These are phyloP conservation scores for Yasuhikotakia modesta DNA, from an alignment of 2,797 vertebrate genomes.

Conservation along the genomic window DNA sequence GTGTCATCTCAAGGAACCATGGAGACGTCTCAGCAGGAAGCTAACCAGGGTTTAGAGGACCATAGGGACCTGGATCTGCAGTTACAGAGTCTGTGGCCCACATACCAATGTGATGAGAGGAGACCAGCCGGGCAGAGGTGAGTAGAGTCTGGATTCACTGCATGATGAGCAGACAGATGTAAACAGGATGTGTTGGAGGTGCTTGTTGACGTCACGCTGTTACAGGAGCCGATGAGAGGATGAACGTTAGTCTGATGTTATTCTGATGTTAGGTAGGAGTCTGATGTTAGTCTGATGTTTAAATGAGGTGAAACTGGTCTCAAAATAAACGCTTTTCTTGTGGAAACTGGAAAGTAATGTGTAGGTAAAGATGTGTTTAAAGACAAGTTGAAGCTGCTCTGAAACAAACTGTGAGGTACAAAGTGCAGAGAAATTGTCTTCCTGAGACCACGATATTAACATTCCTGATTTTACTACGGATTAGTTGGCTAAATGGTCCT, in stretches of 20 bases:
- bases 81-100: not conserved
- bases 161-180: not conserved
- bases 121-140: not conserved
- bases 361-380: too few relatives aligned
- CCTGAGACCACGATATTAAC: too few relatives aligned
- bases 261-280: not conserved
- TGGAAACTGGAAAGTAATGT: not conserved
- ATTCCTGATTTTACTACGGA: too few relatives aligned
- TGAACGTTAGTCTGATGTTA: constrained; percentile 2
- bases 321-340: not conserved
- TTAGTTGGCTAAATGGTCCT: too few relatives aligned
- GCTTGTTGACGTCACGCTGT: constrained; percentile 6
- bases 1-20: not conserved
- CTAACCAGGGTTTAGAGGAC: constrained; percentile 15
- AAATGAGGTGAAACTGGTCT: not conserved
- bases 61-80: not conserved
- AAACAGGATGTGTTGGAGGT: constrained; percentile 16
- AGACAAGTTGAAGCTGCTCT: too few relatives aligned
- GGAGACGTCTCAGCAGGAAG: constrained; percentile 7
- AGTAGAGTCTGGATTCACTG: not conserved
- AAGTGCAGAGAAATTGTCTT: too few relatives aligned
- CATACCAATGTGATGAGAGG: not conserved
- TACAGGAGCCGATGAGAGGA: constrained; percentile 2
- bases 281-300: not conserved
- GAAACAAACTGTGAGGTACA: too few relatives aligned